phyloP scores from a whole-genome alignment of 1,140 invertebrate species.

The Drosophila rhopaloa region DNA sequence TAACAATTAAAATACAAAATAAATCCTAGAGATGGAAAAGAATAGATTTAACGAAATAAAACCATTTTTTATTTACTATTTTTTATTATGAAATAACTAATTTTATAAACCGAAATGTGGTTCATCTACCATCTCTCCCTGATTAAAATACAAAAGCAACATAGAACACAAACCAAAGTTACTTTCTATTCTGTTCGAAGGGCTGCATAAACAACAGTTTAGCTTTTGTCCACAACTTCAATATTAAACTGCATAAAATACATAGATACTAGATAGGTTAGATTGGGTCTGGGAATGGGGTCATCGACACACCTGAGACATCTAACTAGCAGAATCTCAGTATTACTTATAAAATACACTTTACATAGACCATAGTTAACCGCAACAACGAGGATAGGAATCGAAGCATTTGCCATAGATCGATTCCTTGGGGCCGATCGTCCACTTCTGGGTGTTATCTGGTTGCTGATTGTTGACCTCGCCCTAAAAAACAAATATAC shows the following conservation, averaged over 20 bases:
- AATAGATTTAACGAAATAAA: no score
- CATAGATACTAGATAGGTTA: constrained; percentile 46
- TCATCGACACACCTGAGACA: constrained; percentile 59
- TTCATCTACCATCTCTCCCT: background rate
- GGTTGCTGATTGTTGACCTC: constrained; percentile 31
- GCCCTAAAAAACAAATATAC: constrained; percentile 15
- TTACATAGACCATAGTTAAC: constrained; percentile 35
- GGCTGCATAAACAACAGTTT: constrained; percentile 41
- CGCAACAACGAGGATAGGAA: constrained; percentile 5
- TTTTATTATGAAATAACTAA: no score
- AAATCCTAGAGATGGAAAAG: no score
- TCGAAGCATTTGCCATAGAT: constrained; percentile 47
- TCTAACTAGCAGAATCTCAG: constrained; percentile 76
- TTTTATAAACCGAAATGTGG: background rate
- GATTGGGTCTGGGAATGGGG: constrained; percentile 26
- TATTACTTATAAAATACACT: constrained; percentile 69
- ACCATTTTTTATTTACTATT: no score
- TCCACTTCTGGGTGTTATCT: constrained; percentile 38
- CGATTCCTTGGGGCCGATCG: constrained; percentile 21
- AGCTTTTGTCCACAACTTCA: constrained; percentile 50
- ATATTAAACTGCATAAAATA: constrained; percentile 59
- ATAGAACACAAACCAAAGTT: constrained; percentile 55
- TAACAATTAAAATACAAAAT: no score
- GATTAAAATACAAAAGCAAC: constrained; percentile 22
- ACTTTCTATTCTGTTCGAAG: constrained; percentile 49